Conservation (phyloP, 2,797 vertebrate species). For the Neomorphus geoffroyi region DNA sequence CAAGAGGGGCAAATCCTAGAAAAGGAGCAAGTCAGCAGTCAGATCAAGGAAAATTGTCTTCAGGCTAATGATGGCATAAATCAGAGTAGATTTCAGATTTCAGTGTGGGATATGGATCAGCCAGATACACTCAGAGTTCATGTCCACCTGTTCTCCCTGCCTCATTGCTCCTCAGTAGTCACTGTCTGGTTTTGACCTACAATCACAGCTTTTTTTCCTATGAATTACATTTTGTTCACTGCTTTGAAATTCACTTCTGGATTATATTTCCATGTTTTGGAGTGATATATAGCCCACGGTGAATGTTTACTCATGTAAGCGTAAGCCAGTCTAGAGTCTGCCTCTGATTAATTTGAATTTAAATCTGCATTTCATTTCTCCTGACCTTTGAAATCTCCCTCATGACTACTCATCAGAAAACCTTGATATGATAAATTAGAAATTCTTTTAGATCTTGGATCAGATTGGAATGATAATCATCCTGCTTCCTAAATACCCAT, state of each 20-base stretch:
- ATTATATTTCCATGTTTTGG: not conserved
- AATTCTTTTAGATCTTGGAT: constrained; percentile 61
- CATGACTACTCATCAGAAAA: constrained; percentile 49
- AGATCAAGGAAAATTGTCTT: not conserved
- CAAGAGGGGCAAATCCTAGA: not conserved
- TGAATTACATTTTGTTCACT: not conserved
- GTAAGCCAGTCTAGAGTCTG: not conserved
- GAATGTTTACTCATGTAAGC: not conserved
- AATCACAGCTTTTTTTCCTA: not conserved
- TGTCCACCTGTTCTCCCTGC: not conserved
- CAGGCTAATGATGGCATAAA: not conserved
- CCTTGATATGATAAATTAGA: constrained; percentile 50
- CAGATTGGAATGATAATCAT: constrained; percentile 53
- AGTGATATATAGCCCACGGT: not conserved
- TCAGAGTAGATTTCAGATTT: not conserved
- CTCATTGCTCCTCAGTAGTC: not conserved
- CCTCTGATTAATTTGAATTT: constrained; percentile 49
- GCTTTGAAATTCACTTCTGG: not conserved
- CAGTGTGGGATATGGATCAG: not conserved
- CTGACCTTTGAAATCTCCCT: constrained; percentile 68
- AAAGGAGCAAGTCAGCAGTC: not conserved
- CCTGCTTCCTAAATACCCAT: not conserved
- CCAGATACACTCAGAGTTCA: accelerated
- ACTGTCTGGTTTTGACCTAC: not conserved
- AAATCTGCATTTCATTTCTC: constrained; percentile 61